Conservation (phyloP, 2,113 vertebrate species). For the Microcebus lehilahytsara region DNA sequence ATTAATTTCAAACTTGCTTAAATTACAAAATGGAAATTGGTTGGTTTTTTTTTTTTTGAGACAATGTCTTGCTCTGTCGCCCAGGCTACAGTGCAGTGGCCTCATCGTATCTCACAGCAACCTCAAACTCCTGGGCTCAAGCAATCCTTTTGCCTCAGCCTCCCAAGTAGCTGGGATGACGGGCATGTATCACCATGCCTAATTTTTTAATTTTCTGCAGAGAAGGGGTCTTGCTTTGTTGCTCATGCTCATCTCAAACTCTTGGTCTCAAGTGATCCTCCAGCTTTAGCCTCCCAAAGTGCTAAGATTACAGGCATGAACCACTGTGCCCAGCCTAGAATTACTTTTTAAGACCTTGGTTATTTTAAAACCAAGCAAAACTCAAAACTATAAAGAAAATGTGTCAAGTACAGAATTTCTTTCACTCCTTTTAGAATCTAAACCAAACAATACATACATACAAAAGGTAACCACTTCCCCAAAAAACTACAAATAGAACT, state of each 20-base stretch:
- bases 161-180: not conserved
- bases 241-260: not conserved
- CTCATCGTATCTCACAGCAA: not conserved
- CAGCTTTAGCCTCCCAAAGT: not conserved
- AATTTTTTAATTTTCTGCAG: not conserved
- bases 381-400: not conserved
- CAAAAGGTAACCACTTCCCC: not conserved
- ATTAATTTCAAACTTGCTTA: not conserved
- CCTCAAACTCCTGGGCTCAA: not conserved
- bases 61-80: not conserved
- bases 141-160: not conserved
- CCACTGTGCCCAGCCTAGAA: not conserved
- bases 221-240: not conserved
- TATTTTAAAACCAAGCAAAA: constrained; percentile 38
- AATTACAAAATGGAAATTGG: not conserved
- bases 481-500: not conserved
- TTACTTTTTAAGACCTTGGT: not conserved
- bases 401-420: not conserved
- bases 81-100: not conserved
- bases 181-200: not conserved
- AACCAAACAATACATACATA: not conserved
- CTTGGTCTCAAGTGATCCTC: not conserved
- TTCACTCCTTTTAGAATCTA: not conserved
- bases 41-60: not conserved
- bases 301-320: not conserved